Evolutionary conservation across 1,140 invertebrate species (phyloP).

Genomic region (Brachionus rubens): DNA sequence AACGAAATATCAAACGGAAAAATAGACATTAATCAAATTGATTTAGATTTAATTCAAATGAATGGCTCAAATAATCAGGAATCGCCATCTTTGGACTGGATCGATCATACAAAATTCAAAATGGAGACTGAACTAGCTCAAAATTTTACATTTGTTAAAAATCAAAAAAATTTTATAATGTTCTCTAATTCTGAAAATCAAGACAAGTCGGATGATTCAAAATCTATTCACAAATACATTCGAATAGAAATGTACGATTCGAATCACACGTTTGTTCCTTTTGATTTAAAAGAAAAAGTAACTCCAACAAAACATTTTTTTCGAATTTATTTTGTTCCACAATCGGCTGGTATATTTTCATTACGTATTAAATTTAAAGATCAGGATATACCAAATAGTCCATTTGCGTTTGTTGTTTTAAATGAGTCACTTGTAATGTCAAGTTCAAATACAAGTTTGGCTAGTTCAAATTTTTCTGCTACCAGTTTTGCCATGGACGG

Average conservation of each 20-base stretch:
- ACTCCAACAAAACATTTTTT: neutral
- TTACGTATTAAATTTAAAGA: neutral
- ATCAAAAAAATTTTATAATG: neutral
- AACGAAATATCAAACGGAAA: neutral
- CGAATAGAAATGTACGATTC: slow-evolving; percentile 14
- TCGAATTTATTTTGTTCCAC: slow-evolving; percentile 6
- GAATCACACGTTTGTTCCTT: neutral
- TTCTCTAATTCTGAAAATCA: neutral
- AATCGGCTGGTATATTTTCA: neutral
- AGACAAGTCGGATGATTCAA: neutral
- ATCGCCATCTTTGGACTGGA: neutral
- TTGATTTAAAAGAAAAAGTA: slow-evolving; percentile 25
- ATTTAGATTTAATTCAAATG: neutral
- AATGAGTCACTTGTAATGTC: neutral
- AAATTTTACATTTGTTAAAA: slow-evolving; percentile 37
- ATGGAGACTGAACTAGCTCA: slow-evolving; percentile 6
- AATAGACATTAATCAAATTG: neutral
- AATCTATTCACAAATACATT: slow-evolving; percentile 12
- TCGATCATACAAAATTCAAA: slow-evolving; percentile 11
- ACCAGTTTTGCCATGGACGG: neutral
- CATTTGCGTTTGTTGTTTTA: slow-evolving; percentile 36
- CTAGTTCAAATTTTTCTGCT: neutral
- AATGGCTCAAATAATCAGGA: neutral
- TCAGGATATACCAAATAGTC: slow-evolving; percentile 15
- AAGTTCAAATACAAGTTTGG: neutral